Percentiles rank a stretch among this genome's conserved stretches.
phyloP scores from a whole-genome alignment of 2,113 vertebrate species.

The Thermophis baileyi region DNA sequence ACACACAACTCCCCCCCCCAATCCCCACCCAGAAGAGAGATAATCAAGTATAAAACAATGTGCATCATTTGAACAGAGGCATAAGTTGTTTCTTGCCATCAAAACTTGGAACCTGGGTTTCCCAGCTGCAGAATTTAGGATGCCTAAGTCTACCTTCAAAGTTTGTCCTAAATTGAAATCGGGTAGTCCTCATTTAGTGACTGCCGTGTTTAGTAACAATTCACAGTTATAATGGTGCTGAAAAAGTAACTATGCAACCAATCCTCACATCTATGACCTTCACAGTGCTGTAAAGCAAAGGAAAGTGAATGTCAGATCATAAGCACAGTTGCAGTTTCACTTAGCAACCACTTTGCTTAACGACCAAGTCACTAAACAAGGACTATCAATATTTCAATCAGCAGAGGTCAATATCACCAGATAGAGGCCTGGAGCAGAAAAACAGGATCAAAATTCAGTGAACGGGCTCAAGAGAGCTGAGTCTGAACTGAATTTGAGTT shows the following conservation, averaged over 20 bases:
- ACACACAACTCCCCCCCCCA: neutral
- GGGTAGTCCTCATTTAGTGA: neutral
- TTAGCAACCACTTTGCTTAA: neutral
- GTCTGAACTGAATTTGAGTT: neutral
- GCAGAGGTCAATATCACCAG: neutral
- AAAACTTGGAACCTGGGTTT: neutral
- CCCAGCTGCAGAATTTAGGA: neutral
- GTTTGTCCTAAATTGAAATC: neutral
- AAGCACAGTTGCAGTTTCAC: neutral
- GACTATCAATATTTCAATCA: neutral
- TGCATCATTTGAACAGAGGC: neutral
- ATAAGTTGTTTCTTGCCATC: neutral
- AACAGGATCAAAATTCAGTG: neutral
- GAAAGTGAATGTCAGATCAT: neutral
- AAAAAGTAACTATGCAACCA: neutral
- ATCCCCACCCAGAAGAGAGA: neutral
- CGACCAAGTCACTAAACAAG: neutral
- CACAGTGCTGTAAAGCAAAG: neutral
- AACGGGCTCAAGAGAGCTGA: neutral
- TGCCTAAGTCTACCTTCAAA: neutral
- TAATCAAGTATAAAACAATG: neutral
- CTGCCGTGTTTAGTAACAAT: neutral
- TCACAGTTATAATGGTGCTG: neutral
- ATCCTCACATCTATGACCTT: neutral
- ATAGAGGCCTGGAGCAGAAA: neutral